A percentile compares a stretch with the other conserved stretches of the same genome.
Evolutionary conservation across 2,113 vertebrate genomes (phyloP).

Genomic region (Phainopepla nitens): DNA sequence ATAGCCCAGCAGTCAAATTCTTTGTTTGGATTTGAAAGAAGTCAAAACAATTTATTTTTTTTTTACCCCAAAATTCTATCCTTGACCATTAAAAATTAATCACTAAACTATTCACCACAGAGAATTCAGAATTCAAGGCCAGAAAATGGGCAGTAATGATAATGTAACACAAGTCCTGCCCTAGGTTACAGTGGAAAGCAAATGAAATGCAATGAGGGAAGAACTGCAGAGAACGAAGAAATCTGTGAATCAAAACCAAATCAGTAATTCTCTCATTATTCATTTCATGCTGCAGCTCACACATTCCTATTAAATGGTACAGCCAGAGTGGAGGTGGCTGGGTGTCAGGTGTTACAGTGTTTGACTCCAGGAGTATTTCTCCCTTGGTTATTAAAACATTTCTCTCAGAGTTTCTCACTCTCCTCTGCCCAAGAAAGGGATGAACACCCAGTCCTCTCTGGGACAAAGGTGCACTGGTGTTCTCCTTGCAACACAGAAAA

Average conservation of each 20-base stretch:
- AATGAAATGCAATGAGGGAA: not conserved
- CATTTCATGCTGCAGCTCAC: not conserved
- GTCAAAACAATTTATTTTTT: not conserved
- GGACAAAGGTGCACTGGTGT: not conserved
- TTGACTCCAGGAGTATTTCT: not conserved
- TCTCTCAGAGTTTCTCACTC: not conserved
- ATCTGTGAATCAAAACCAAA: not conserved
- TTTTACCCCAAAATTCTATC: not conserved
- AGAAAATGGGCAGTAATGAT: not conserved
- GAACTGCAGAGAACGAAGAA: not conserved
- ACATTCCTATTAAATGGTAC: not conserved
- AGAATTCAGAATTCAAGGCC: conserved; percentile 46
- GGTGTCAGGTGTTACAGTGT: not conserved
- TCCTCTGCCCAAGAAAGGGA: not conserved
- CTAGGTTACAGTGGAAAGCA: not conserved
- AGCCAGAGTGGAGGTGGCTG: not conserved
- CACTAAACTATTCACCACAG: not conserved
- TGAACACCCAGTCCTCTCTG: not conserved
- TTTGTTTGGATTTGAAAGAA: conserved; percentile 23
- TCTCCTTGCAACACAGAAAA: not conserved
- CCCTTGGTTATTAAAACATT: not conserved
- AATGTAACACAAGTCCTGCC: not conserved
- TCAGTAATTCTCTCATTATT: not conserved
- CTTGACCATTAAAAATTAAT: conserved; percentile 27
- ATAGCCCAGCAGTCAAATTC: not conserved